Conservation (phyloP, 2,888 invertebrate species). For the Deilephila porcellus region DNA sequence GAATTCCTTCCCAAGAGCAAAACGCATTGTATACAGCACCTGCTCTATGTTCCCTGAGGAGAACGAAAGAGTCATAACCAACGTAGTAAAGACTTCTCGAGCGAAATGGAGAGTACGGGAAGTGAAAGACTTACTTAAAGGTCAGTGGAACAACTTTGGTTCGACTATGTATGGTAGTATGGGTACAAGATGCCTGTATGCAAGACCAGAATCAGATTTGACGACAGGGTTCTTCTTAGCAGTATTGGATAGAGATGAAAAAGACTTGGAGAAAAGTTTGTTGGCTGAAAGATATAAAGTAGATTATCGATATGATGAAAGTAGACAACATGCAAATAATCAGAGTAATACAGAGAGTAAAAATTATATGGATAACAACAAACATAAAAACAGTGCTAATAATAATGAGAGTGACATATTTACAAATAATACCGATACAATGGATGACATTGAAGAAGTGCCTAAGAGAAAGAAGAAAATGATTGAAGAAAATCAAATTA, state of each 20-base stretch:
- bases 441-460: conserved; percentile 31
- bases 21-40: conserved; percentile 97
- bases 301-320: conserved; percentile 31
- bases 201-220: conserved; percentile 89
- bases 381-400: background rate
- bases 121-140: conserved; percentile 84
- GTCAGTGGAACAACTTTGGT: conserved; percentile 89
- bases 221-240: conserved; percentile 99
- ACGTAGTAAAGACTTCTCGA: conserved; percentile 85
- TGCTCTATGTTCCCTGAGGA: conserved; percentile 96
- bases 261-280: conserved; percentile 62
- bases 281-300: conserved; percentile 38
- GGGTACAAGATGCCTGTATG: conserved; percentile 91
- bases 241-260: conserved; percentile 89
- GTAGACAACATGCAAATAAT: background rate
- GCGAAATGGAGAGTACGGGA: conserved; percentile 87
- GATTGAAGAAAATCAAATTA: conserved; percentile 4
- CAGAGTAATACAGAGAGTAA: background rate
- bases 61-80: conserved; percentile 95
- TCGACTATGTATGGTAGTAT: conserved; percentile 87
- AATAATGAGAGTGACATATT: background rate
- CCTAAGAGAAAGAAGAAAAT: conserved; percentile 25
- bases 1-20: conserved; percentile 91
- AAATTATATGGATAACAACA: background rate
- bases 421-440: too few relatives aligned